Evolutionary conservation across 2,888 invertebrate genomes (phyloP), one percentile per base, ranked within the genome.

Genomic region (Nomada lathburiana): DNA sequence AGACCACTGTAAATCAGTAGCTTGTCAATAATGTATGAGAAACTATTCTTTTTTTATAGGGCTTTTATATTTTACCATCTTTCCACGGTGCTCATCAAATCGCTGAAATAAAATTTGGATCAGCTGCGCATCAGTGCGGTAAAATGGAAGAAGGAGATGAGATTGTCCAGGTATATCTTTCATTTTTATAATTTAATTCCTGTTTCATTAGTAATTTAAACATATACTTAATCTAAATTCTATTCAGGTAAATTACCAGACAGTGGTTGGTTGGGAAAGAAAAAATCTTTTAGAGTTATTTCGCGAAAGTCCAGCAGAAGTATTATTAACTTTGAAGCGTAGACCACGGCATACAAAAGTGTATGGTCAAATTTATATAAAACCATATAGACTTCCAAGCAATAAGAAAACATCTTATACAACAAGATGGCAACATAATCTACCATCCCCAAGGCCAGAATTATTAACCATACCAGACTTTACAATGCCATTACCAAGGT

Each of bases 101-200:
- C 78, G 97, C 97, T 23, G 97, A 97, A 92, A 97, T 99, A 72
- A 98, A 98, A 93, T 97, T 97, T 94, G 97, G 98, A 91, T 98
- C 98, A 68, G 98, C 98, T 2, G 98, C 99, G 57, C 98, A 98
- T 94, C 96, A 97, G 52, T 97, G 98, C 88, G 97, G 97, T 2
- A 98, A 98, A 94, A 97, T 99, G 91, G 98, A 98, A 94, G 97
- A 97, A 89, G 99, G 99, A 0, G 99, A 99, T 94, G 99, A 99
- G 95, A 98, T 99, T 89, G 97, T 99, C 59, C 98, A 98, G 95
- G 98, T 98, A 87, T n/a, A 95, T 95, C 11, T 62, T 11, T 44
- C 62, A 57, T 50, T 44, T 76, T 57, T 50, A 2, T 23, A n/a
- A 73, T 36, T 60, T 65, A 47, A 42, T 68, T 59, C 70, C 20